A percentile compares a stretch with the other conserved stretches of the same genome.
phyloP scores from a whole-genome alignment of 2,888 invertebrate genomes.

The Ypsolopha sequella region DNA sequence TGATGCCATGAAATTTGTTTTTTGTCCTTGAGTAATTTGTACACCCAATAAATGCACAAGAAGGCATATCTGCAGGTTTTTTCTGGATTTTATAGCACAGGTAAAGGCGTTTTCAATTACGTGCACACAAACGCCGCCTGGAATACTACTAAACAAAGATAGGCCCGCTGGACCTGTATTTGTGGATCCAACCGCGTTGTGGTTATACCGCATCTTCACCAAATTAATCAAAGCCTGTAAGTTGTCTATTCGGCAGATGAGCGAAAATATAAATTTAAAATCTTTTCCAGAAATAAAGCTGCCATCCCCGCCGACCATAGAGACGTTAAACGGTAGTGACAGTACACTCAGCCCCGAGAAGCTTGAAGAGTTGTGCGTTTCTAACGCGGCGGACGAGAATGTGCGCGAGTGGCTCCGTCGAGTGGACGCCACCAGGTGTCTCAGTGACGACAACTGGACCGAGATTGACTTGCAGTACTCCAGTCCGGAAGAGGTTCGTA shows the following conservation, averaged over 20 bases:
- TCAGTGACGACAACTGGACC: conserved; percentile 75
- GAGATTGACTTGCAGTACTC: conserved; percentile 80
- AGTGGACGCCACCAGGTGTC: conserved; percentile 26
- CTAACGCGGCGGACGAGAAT: conserved; percentile 34
- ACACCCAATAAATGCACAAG: too few species aligned
- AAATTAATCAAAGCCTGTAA: too few species aligned
- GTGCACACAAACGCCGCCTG: too few species aligned
- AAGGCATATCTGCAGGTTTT: too few species aligned
- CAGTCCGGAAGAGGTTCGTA: conserved; percentile 70
- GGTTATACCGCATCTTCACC: too few species aligned
- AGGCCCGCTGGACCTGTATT: too few species aligned
- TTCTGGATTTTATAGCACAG: too few species aligned
- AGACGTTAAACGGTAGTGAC: conserved; percentile 44
- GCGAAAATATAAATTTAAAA: not conserved
- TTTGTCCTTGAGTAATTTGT: too few species aligned
- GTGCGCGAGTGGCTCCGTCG: conserved; percentile 54
- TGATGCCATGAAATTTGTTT: too few species aligned
- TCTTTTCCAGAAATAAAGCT: conserved; percentile 35
- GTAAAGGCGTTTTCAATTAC: too few species aligned
- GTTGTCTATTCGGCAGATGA: not conserved
- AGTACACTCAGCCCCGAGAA: conserved; percentile 39
- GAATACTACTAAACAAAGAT: too few species aligned
- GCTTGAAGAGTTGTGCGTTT: conserved; percentile 42
- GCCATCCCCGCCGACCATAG: conserved; percentile 33
- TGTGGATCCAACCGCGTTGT: too few species aligned